A percentile compares a stretch with the other conserved stretches of the same genome.
Conservation (phyloP, 2,888 invertebrate species). For the Athalia rosae region DNA sequence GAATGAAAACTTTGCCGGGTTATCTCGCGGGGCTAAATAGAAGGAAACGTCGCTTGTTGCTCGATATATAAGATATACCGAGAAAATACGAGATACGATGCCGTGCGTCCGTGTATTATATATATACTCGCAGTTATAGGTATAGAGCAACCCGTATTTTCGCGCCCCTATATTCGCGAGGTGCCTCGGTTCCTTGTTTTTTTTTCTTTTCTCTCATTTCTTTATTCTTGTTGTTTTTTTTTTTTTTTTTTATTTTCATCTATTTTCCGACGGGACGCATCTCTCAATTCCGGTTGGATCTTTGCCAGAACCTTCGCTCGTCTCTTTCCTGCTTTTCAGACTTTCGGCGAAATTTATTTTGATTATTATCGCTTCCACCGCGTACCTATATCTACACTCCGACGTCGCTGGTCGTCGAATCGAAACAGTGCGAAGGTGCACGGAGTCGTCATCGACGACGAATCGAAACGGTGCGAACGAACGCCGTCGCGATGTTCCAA, state of each 20-base stretch:
- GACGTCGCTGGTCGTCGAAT: background rate
- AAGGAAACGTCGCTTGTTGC: conserved; percentile 3
- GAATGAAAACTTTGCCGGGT: no score
- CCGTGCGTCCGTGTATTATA: background rate
- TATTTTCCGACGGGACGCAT: conserved; percentile 21
- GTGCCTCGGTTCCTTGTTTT: background rate
- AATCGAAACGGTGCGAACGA: no score
- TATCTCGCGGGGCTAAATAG: no score
- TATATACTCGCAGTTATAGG: no score
- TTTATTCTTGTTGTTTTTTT: background rate
- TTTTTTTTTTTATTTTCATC: conserved; percentile 1
- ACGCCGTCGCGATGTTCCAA: background rate
- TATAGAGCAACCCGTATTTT: no score
- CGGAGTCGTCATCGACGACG: no score
- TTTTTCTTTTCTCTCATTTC: background rate
- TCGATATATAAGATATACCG: background rate
- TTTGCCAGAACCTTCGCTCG: conserved; percentile 27
- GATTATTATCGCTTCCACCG: background rate
- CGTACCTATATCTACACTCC: background rate
- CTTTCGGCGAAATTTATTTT: conserved; percentile 16
- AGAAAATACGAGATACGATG: background rate
- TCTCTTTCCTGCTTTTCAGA: background rate
- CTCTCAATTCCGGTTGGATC: conserved; percentile 43
- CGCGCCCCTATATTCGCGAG: background rate
- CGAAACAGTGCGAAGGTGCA: background rate